Evolutionary conservation across 2,113 vertebrate species (phyloP), one percentile per base, ranked within the genome.

Genomic region (Megalops atlanticus): DNA sequence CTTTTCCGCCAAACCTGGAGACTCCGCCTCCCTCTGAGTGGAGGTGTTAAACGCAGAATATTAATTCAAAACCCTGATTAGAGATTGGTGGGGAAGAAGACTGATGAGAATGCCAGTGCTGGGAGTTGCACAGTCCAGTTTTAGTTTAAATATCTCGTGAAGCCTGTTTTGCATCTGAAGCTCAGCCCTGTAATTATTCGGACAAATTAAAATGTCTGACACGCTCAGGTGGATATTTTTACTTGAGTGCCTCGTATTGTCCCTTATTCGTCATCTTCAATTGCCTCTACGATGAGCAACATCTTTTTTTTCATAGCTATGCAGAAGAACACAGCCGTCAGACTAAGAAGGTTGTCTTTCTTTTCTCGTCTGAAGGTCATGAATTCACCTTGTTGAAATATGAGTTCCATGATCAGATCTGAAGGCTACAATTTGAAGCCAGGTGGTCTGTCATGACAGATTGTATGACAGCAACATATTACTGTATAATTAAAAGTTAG

Each of bases 341-440:
- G 12, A 45, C 43, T 70, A 64, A 33, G 31, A 79, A 43, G 21
- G 38, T 1, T 39, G 40, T 74, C 72, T 74, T 41, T 49, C 74
- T 76, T 43, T 45, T 71, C 35, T 35, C 31, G 38, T 79, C 64
- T 45, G 64, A 79, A 79, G 64, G 64, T 79, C 41, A 79, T 36
- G 10, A 24, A 40, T 39, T 31, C 24, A 38, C 72, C 12, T 74
- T 38, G 39, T 21, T 18, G 36, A n/a, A 40, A 43, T 49, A 16
- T 74, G 72, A 38, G 15, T 76, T 4, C 31, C 43, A 49, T 2
- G 5, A 39, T n/a, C 71, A 11, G 15, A 70, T 41, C 41, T 47
- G 58, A 31, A 79, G 64, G 36, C 31, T 27, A n/a, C 7, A 39
- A 71, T 10, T 15, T n/a, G 70, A 1, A 69, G 49, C 7, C 54